Base-by-base conservation (phyloP, 2,113 vertebrate genomes). In the Phaethornis superciliosus region DNA sequence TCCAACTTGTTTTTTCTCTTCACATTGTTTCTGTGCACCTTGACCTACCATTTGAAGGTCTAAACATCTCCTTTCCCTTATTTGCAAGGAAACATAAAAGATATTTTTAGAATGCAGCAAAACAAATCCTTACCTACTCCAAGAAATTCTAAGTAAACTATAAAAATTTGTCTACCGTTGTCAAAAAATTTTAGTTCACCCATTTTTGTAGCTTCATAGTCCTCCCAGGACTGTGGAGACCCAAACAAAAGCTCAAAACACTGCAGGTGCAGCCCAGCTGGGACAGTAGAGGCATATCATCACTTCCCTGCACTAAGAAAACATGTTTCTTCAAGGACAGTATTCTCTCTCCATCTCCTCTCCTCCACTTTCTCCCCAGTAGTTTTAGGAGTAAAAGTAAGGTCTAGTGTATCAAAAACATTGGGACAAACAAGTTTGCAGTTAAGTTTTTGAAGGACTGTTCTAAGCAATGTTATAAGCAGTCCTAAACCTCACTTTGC, bases 11-110 rank as follows among this genome's bases (percentile, higher is more conserved):
- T 71, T 71, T 87, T 91, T 92, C 79, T 16, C 19, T 70, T 91
- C 22, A 30, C 1, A 1, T 37, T 75, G 72, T 65, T 97, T 88
- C 88, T 1, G 7, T 96, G 93, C 85, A 93, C 92, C 72, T 95
- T 96, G 89, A 94, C 94, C 96, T 79, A 86, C 49, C 72, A 91
- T 76, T 33, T 81, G 72, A 95, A 90, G 14, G 79, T 62, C 80
- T 83, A 85, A 91, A 93, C 81, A 91, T 86, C 91, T 95, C 64
- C 52, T 63, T 93, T 90, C 63, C 52, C 42, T 91, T 95, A 88
- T 86, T 94, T 93, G 58, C 76, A 69, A 8, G 6, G 72, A 23
- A 94, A 78, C 17, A 54, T 81, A 54, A 71, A 93, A 94, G 77
- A n/a, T 91, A 90, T 79, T 92, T 95, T 84, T 91, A 94, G 93